Evolutionary conservation across 2,888 invertebrate genomes (phyloP).

Genomic region (Ganaspis brasiliensis): DNA sequence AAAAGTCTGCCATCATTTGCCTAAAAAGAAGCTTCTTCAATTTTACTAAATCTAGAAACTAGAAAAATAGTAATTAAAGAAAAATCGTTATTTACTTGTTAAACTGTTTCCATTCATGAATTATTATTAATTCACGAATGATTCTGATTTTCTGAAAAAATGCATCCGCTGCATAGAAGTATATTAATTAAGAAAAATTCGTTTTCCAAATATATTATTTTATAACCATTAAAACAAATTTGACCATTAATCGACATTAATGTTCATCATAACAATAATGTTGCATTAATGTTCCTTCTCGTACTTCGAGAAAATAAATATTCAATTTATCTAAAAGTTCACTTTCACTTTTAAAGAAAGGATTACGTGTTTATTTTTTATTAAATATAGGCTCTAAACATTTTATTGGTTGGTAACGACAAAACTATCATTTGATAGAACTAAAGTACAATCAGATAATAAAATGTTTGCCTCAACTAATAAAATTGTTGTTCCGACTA

Average conservation of each 20-base stretch:
- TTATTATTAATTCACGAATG: background rate
- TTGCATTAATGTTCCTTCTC: too few relatives aligned
- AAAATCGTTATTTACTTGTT: background rate
- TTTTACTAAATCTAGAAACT: background rate
- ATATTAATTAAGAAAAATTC: too few relatives aligned
- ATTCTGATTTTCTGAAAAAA: background rate
- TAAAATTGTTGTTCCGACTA: background rate
- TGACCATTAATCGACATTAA: too few relatives aligned
- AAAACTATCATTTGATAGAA: background rate
- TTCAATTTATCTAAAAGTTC: too few relatives aligned
- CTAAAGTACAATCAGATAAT: background rate
- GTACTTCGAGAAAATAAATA: too few relatives aligned
- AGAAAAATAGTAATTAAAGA: background rate
- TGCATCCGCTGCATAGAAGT: too few relatives aligned
- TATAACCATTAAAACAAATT: background rate
- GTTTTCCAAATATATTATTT: background rate
- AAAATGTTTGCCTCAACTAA: background rate
- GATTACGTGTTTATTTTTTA: too few relatives aligned
- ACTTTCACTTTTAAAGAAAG: too few relatives aligned
- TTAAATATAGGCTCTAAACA: background rate
- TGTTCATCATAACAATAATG: too few relatives aligned
- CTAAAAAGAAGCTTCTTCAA: background rate
- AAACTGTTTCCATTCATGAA: background rate
- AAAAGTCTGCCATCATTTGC: background rate
- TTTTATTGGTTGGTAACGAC: background rate